Evolutionary conservation across 2,888 invertebrate species (phyloP).

Genomic region (Idaea biselata): DNA sequence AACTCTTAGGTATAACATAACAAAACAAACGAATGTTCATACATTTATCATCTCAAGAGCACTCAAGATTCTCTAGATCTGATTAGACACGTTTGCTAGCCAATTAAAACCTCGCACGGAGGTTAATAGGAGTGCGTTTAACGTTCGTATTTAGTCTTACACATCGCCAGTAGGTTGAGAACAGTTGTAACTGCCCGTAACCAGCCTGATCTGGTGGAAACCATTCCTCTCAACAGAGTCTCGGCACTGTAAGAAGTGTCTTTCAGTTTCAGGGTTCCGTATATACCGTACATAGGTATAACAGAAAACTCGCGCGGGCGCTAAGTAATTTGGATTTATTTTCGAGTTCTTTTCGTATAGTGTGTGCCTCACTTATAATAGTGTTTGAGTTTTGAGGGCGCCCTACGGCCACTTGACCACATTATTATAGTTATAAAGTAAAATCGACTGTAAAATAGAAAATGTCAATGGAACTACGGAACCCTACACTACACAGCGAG

Average conservation of each 20-base stretch:
- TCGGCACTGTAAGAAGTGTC: neutral
- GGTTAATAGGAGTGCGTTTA: neutral
- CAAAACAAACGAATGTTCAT: conserved; percentile 8
- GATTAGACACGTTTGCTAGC: conserved; percentile 12
- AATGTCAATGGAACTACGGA: too few species aligned
- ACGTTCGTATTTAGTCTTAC: neutral
- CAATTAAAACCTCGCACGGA: conserved; percentile 24
- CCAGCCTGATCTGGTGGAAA: neutral
- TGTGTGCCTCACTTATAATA: too few species aligned
- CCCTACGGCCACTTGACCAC: too few species aligned
- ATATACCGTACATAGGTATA: too few species aligned
- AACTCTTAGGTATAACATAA: neutral
- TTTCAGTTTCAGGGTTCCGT: too few species aligned
- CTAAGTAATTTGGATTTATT: too few species aligned
- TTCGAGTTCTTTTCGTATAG: too few species aligned
- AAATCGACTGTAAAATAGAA: too few species aligned
- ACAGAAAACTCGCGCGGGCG: too few species aligned
- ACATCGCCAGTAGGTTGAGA: conserved; percentile 8
- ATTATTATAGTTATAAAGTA: too few species aligned
- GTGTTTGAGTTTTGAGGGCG: too few species aligned
- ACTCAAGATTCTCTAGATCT: neutral
- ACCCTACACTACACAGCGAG: too few species aligned
- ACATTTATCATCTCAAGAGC: conserved; percentile 2
- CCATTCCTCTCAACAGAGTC: neutral
- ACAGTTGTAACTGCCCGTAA: neutral